phyloP scores from a whole-genome alignment of 2,888 invertebrate species.

The Sericinus montela region DNA sequence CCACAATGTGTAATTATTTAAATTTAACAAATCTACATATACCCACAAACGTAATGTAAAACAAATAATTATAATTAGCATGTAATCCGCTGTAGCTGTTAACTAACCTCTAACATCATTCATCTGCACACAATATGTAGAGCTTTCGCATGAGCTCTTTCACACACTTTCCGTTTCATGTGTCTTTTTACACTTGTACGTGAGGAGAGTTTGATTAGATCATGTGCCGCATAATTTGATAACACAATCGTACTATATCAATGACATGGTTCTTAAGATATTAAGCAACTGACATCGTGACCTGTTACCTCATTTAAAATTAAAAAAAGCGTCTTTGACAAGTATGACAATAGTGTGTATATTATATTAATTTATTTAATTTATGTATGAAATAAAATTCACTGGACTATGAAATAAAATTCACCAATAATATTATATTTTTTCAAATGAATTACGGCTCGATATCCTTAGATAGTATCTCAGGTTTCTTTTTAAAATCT shows the following conservation, averaged over 20 bases:
- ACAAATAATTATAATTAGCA: constrained; percentile 6
- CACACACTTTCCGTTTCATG: constrained; percentile 21
- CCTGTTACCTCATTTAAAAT: too few relatives aligned
- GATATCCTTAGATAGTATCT: too few relatives aligned
- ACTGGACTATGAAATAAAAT: too few relatives aligned
- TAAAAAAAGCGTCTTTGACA: too few relatives aligned
- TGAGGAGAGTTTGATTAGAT: neutral
- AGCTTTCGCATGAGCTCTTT: constrained; percentile 20
- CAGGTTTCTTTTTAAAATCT: too few relatives aligned
- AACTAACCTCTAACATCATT: constrained; percentile 10
- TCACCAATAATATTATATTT: too few relatives aligned
- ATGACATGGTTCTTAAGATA: neutral
- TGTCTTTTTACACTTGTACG: constrained; percentile 8
- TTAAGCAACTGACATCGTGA: neutral
- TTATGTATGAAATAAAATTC: too few relatives aligned
- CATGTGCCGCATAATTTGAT: neutral
- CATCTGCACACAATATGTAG: constrained; percentile 21
- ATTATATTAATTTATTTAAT: too few relatives aligned
- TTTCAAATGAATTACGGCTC: too few relatives aligned
- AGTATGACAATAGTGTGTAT: too few relatives aligned
- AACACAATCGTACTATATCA: neutral
- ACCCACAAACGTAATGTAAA: neutral
- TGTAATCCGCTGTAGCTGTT: constrained; percentile 10
- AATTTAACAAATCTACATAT: constrained; percentile 6
- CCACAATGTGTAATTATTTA: constrained; percentile 9